Base-by-base conservation (phyloP, 2,113 vertebrate genomes). In the Eudyptes chrysolophus region DNA sequence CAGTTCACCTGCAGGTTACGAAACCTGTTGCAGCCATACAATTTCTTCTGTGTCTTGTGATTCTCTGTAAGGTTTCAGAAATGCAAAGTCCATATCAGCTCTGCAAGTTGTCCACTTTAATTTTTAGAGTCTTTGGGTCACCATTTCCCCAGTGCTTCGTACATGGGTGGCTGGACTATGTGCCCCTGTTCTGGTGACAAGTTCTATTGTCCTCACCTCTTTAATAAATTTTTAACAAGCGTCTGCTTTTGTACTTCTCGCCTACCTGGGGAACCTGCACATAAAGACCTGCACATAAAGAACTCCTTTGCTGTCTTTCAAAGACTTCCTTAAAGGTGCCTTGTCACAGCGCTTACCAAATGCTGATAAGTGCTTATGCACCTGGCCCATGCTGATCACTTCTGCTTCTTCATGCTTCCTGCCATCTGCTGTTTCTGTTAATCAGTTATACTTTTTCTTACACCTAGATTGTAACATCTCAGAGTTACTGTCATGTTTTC, bases 381-480 rank as follows among this genome's bases (percentile, higher is more conserved):
- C 70, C 82, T 34, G 7, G 70, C 36, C 75, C 13, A 1, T 81
- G 80, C 64, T 70, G 72, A 79, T 94, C 55, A 42, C 38, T 91
- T 84, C 51, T 84, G 83, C 70, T 82, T 81, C 80, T 84, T 92
- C 62, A 4, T 71, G 42, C 76, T 94, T 97, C 80, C 84, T 95
- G 87, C 94, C 87, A 84, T 89, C 92, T 95, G 85, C 83, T 77
- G 9, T 68, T 87, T 90, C 79, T 94, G 86, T 60, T 92, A 29
- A 87, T 66, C 76, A 52, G 55, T 81, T 91, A 11, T 24, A 51
- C 69, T 92, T 38, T 52, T 95, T 75, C 86, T 94, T 81, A 44
- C 83, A 92, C 72, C 51, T 92, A 48, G 42, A 44, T 13, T 58
- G 49, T 66, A 84, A 62, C 36, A 71, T 64, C 68, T 86, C 38